A percentile compares a stretch with the other conserved stretches of the same genome.
Conservation (phyloP, 1,140 invertebrate genomes). For the Streblospio benedicti region DNA sequence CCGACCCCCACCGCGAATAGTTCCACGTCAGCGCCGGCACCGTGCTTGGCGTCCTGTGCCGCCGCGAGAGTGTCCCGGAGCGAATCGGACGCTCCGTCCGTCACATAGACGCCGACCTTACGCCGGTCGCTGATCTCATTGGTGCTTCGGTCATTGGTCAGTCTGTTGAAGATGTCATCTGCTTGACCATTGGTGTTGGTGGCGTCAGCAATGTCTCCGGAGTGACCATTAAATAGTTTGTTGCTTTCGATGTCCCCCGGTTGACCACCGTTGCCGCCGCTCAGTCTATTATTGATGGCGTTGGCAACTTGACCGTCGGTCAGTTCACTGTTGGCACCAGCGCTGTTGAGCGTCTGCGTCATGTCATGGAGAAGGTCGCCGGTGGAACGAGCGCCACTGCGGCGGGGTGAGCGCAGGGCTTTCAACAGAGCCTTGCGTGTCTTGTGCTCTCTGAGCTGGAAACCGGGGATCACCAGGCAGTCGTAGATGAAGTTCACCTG, state of each 20-base stretch:
- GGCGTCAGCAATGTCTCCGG: no score
- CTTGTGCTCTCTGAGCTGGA: neutral
- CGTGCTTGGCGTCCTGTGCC: neutral
- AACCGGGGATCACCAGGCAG: neutral
- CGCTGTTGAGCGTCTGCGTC: no score
- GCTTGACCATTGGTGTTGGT: no score
- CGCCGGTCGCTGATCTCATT: no score
- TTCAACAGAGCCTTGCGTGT: neutral
- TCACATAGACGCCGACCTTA: conserved; percentile 9
- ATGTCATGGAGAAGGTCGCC: neutral
- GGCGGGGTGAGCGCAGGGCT: neutral
- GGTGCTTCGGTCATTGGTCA: no score
- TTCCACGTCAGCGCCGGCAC: neutral
- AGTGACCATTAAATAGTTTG: no score
- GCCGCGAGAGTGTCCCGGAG: neutral
- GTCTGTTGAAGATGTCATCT: no score
- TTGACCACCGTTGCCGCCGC: neutral
- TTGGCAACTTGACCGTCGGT: no score
- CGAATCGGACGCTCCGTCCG: conserved; percentile 5
- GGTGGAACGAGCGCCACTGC: neutral
- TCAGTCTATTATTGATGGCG: no score
- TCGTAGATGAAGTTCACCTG: no score
- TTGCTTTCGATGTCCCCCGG: neutral
- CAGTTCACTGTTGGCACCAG: no score
- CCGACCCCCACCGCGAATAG: conserved; percentile 7